Evolutionary conservation across 92 coral and sea anemone genomes (phyloP), one percentile per base, ranked within the genome.

Genomic region (Porites lobata): DNA sequence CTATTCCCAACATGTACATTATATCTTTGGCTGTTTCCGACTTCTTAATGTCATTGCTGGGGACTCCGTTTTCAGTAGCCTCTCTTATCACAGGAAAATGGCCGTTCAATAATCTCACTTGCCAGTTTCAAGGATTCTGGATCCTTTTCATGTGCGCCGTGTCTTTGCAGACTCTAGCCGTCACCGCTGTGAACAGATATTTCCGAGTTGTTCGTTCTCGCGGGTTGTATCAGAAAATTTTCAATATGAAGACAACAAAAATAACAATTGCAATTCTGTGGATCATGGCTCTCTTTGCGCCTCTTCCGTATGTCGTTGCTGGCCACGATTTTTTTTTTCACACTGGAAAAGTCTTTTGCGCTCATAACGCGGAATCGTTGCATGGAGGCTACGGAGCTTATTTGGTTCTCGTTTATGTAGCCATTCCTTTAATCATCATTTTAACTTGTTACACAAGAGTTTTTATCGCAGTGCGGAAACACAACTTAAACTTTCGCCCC

Each of bases 101-200:
- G 96, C 79, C 87, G 20, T 78, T 81, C 14, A 85, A 82, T 67
- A 50, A 76, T 50, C 59, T 80, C 50, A 57, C 87, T 70, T 93
- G 96, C 68, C 96, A 93, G 89, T 38, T 85, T 50, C 94, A 93
- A 81, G 96, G 96, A 9, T 93, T 93, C 75, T 87, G 90, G 43
- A 85, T 93, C 24, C 79, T 93, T 66, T 73, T 93, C 61, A 72
- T 93, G 70, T 88, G 94, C 56, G 94, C 94, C 9, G 94, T 93
- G 22, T 91, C 96, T 8, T 32, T 93, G 51, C 92, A 93, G 65
- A 91, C 94, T 29, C 82, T 93, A 62, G 94, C 96, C 17, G 83
- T 93, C 76, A 91, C 96, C 8, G 96, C 96, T 21, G 80, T 93
- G 18, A 93, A 93, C 83, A 71, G 94, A 72, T 93, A 91, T 72